Evolutionary conservation across 2,113 vertebrate species (phyloP).

Genomic region (Sciurus niger): DNA sequence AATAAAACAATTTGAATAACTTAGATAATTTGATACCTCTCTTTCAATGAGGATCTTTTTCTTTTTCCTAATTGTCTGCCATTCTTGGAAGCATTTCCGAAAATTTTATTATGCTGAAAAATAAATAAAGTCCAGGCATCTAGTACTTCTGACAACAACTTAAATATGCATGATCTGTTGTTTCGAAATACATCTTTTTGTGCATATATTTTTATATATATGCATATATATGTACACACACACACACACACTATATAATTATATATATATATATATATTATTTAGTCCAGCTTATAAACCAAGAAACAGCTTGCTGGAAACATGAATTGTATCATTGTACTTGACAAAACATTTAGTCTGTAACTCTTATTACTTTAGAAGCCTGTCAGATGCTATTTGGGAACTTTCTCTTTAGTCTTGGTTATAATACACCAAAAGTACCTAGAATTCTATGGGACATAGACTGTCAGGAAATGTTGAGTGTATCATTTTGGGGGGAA

Average conservation of each 20-base stretch:
- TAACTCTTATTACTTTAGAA: slow-evolving; percentile 71
- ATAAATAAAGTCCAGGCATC: slow-evolving; percentile 58
- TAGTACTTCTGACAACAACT: slow-evolving; percentile 58
- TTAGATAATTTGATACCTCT: slow-evolving; percentile 52
- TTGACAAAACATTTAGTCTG: slow-evolving; percentile 74
- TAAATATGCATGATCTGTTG: slow-evolving; percentile 50
- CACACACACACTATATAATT: no score
- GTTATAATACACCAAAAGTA: slow-evolving; percentile 82
- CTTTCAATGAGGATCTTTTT: slow-evolving; percentile 26
- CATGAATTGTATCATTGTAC: slow-evolving; percentile 69
- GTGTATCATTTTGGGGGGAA: slow-evolving; percentile 66
- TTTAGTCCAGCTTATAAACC: slow-evolving; percentile 56
- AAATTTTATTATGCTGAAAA: slow-evolving; percentile 39
- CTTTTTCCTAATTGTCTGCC: slow-evolving; percentile 50
- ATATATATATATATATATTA: background rate
- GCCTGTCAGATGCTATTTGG: slow-evolving; percentile 69
- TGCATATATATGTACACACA: background rate
- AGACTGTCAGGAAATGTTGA: slow-evolving; percentile 81
- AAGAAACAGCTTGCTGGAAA: slow-evolving; percentile 73
- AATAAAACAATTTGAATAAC: slow-evolving; percentile 61
- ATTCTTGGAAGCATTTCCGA: slow-evolving; percentile 63
- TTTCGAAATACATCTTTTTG: slow-evolving; percentile 33
- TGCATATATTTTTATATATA: background rate
- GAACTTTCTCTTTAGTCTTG: slow-evolving; percentile 77
- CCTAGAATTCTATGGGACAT: slow-evolving; percentile 83